Evolutionary conservation across 1,140 invertebrate species (phyloP).

Genomic region (Zophobas morio): DNA sequence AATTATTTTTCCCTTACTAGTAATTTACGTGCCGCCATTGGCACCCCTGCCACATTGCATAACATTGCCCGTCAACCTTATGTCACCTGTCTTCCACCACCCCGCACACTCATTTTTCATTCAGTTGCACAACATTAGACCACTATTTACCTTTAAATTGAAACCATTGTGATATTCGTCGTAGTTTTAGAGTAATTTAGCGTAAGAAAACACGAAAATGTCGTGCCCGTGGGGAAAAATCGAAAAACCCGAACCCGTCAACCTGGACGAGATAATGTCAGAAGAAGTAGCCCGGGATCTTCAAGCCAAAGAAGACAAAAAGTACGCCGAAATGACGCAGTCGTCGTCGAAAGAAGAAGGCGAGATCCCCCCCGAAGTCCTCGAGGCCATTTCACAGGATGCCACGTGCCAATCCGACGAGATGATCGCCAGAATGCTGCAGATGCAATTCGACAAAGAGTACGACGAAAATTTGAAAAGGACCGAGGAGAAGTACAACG

Average conservation of each 20-base stretch:
- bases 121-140: slow-evolving; percentile 35
- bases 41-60: too few relatives aligned
- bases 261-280: slow-evolving; percentile 84
- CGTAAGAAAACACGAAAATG: slow-evolving; percentile 66
- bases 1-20: too few relatives aligned
- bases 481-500: slow-evolving; percentile 87
- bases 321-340: slow-evolving; percentile 41
- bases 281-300: slow-evolving; percentile 84
- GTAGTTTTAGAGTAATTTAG: neutral
- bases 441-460: slow-evolving; percentile 91
- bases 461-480: slow-evolving; percentile 84
- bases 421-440: slow-evolving; percentile 89
- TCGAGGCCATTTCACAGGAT: slow-evolving; percentile 57
- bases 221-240: slow-evolving; percentile 77
- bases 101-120: slow-evolving; percentile 10
- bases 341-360: slow-evolving; percentile 52
- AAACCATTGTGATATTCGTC: slow-evolving; percentile 2
- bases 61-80: neutral
- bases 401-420: slow-evolving; percentile 81
- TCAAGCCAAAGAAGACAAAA: slow-evolving; percentile 76
- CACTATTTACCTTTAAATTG: slow-evolving; percentile 1
- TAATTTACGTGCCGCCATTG: too few relatives aligned
- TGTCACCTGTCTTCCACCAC: neutral
- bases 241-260: slow-evolving; percentile 69
- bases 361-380: slow-evolving; percentile 50